phyloP scores from a whole-genome alignment of 2,113 vertebrate genomes.

The Platichthys stellatus region DNA sequence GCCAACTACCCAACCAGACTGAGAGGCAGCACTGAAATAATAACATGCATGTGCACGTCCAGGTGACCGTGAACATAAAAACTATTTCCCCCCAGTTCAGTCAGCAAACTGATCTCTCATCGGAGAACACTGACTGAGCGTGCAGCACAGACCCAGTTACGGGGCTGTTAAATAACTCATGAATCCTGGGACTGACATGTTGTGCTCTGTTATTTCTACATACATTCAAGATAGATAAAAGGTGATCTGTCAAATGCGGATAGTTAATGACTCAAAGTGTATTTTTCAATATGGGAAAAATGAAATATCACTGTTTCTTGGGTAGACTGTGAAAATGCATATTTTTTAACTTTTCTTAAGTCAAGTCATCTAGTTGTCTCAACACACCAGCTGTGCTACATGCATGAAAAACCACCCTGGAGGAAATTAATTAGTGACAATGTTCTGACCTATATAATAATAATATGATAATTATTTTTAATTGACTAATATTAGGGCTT shows the following conservation, averaged over 20 bases:
- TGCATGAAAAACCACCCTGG: background rate
- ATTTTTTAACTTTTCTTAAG: background rate
- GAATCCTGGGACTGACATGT: conserved; percentile 21
- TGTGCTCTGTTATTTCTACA: conserved; percentile 3
- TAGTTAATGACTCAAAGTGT: background rate
- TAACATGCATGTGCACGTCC: conserved; percentile 16
- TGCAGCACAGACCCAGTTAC: conserved; percentile 22
- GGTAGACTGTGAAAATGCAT: background rate
- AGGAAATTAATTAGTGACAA: background rate
- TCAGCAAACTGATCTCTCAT: background rate
- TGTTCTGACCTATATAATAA: background rate
- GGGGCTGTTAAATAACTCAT: conserved; percentile 41
- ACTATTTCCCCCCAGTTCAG: background rate
- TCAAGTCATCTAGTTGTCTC: background rate
- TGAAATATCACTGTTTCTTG: background rate
- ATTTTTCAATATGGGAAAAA: background rate
- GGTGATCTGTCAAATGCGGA: conserved; percentile 3
- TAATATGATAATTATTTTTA: background rate
- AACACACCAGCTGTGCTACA: background rate
- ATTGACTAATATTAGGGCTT: background rate
- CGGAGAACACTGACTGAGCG: conserved; percentile 6
- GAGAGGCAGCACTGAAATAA: conserved; percentile 31
- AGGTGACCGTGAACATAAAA: conserved; percentile 12
- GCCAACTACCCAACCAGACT: conserved; percentile 49
- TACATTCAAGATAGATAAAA: background rate